Conservation (phyloP, 2,888 invertebrate genomes). For the Cantharis rustica region DNA sequence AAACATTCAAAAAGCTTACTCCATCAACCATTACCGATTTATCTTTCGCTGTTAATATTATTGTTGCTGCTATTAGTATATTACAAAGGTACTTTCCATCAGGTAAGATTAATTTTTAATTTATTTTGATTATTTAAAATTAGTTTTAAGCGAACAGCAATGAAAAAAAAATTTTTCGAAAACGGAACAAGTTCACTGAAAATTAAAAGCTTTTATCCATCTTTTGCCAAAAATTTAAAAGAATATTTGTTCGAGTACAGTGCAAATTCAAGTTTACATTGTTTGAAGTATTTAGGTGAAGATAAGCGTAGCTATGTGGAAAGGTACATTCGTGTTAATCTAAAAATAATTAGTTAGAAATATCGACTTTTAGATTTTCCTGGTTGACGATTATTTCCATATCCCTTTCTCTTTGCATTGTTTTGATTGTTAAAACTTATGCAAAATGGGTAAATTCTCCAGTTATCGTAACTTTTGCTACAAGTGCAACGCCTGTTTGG, state of each 20-base stretch:
- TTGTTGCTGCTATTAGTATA: neutral
- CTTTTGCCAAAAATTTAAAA: slow-evolving; percentile 44
- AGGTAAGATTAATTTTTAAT: neutral
- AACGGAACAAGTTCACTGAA: neutral
- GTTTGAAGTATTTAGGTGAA: slow-evolving; percentile 53
- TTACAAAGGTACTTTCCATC: neutral
- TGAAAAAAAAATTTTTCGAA: neutral
- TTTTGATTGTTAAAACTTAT: slow-evolving; percentile 64
- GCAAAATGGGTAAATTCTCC: slow-evolving; percentile 70
- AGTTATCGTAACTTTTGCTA: slow-evolving; percentile 71
- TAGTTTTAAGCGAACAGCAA: neutral
- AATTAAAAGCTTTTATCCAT: slow-evolving; percentile 41
- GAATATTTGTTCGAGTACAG: slow-evolving; percentile 48
- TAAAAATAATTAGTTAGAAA: neutral
- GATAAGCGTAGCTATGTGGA: slow-evolving; percentile 40
- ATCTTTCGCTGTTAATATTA: neutral
- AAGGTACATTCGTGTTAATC: neutral
- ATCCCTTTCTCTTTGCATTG: slow-evolving; percentile 51
- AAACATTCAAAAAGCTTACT: neutral
- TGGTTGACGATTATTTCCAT: slow-evolving; percentile 59
- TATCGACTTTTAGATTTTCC: slow-evolving; percentile 59
- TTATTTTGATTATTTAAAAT: neutral
- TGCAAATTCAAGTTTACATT: slow-evolving; percentile 50
- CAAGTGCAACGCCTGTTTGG: slow-evolving; percentile 66
- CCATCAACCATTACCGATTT: neutral